phyloP scores from a whole-genome alignment of 2,113 vertebrate species.

The Catharus fuscescens region DNA sequence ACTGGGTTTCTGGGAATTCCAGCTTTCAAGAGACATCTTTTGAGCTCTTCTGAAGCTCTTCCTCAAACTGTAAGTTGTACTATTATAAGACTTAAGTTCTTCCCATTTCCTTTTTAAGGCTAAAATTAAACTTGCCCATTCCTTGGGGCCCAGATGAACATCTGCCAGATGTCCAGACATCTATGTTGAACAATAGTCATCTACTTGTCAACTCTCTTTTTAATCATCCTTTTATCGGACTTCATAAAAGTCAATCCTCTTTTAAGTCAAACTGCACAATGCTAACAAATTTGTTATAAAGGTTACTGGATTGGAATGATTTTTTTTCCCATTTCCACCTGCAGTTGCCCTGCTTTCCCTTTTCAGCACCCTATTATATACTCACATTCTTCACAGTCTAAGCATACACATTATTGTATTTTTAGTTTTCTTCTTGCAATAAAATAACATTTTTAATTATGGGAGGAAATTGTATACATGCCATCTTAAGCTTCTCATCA shows the following conservation, averaged over 20 bases:
- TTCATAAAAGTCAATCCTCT: constrained; percentile 29
- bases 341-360: constrained; percentile 9
- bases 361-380: neutral
- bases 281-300: neutral
- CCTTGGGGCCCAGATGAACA: constrained; percentile 72
- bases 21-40: constrained; percentile 40
- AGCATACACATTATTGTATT: neutral
- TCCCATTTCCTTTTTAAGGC: constrained; percentile 76
- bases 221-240: constrained; percentile 48
- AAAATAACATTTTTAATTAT: neutral
- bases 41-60: constrained; percentile 53
- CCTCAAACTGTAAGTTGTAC: constrained; percentile 64
- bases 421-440: neutral
- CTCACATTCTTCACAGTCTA: neutral
- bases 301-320: neutral
- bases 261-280: constrained; percentile 40
- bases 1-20: neutral
- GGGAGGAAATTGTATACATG: neutral
- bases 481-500: neutral
- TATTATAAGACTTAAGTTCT: constrained; percentile 74
- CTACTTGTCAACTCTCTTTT: constrained; percentile 47
- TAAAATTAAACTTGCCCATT: constrained; percentile 79
- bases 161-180: constrained; percentile 75
- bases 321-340: neutral
- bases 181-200: constrained; percentile 53